Percentiles rank a stretch among this genome's conserved stretches.
phyloP scores from a whole-genome alignment of 2,113 vertebrate species.

The Cryptomyrus ogoouensis region DNA sequence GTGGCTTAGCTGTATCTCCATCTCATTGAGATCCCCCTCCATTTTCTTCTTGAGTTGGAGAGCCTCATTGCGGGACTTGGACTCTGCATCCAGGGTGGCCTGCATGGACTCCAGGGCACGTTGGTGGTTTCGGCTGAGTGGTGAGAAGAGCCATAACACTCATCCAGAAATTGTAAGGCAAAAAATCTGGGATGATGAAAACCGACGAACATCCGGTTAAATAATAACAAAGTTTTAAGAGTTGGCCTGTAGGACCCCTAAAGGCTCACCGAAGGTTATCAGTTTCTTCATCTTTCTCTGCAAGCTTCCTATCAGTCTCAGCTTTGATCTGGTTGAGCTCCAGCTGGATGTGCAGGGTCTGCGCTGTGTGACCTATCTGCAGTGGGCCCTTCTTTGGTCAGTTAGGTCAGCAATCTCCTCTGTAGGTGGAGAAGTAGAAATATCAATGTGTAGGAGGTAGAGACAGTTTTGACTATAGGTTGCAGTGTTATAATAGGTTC shows the following conservation, averaged over 20 bases:
- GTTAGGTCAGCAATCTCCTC: conserved; percentile 67
- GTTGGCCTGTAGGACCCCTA: background rate
- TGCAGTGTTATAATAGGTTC: background rate
- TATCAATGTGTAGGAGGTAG: background rate
- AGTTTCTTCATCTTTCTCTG: conserved; percentile 86
- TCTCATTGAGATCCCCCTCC: conserved; percentile 87
- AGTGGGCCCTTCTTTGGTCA: conserved; percentile 60
- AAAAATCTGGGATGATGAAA: background rate
- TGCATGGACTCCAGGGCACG: conserved; percentile 82
- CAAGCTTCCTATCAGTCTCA: conserved; percentile 81
- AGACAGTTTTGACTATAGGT: background rate
- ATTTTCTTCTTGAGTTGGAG: conserved; percentile 88
- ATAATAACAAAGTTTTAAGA: too few species aligned
- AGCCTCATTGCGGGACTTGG: conserved; percentile 79
- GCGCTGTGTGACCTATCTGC: background rate
- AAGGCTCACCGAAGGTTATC: conserved; percentile 72
- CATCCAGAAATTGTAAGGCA: background rate
- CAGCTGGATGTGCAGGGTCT: conserved; percentile 77
- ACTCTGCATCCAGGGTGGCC: conserved; percentile 76
- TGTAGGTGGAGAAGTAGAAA: conserved; percentile 6
- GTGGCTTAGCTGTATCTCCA: conserved; percentile 85
- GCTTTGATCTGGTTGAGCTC: conserved; percentile 87
- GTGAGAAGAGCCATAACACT: background rate
- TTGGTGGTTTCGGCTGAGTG: conserved; percentile 78
- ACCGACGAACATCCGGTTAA: background rate